phyloP scores from a whole-genome alignment of 2,888 invertebrate species.

The Micoletzkya japonica region DNA sequence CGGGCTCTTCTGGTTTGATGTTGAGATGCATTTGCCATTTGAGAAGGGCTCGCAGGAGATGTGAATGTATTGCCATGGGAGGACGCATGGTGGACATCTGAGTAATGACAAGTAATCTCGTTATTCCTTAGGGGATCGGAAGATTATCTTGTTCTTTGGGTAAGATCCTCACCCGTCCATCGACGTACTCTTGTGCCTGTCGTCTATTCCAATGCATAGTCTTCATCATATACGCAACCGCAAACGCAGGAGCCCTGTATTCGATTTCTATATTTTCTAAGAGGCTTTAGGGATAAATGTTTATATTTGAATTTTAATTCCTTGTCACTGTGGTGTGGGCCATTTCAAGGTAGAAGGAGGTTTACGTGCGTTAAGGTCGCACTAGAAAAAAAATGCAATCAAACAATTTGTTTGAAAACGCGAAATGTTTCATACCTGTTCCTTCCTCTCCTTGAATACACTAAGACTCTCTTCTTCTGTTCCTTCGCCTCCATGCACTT shows the following conservation, averaged over 20 bases:
- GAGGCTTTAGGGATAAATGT: too few species aligned
- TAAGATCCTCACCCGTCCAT: background rate
- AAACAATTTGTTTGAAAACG: background rate
- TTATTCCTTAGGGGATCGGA: too few species aligned
- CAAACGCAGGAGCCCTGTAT: constrained; percentile 14
- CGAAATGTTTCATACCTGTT: constrained; percentile 8
- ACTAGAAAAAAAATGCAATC: background rate
- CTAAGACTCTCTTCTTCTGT: constrained; percentile 3
- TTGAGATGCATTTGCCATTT: constrained; percentile 12
- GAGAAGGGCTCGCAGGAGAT: constrained; percentile 18
- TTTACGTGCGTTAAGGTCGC: too few species aligned
- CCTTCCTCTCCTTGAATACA: constrained; percentile 17
- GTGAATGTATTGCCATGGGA: background rate
- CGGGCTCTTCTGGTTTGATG: background rate
- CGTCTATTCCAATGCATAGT: background rate
- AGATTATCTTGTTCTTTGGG: too few species aligned
- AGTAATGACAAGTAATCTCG: too few species aligned
- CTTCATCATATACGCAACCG: constrained; percentile 14
- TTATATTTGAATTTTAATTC: too few species aligned
- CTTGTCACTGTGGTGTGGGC: too few species aligned
- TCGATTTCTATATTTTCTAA: background rate
- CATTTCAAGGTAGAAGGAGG: too few species aligned
- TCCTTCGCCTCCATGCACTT: background rate
- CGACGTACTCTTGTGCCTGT: background rate
- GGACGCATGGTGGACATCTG: constrained; percentile 18